Evolutionary conservation across 1,140 invertebrate species (phyloP).

Genomic region (Drosophila biarmipes): DNA sequence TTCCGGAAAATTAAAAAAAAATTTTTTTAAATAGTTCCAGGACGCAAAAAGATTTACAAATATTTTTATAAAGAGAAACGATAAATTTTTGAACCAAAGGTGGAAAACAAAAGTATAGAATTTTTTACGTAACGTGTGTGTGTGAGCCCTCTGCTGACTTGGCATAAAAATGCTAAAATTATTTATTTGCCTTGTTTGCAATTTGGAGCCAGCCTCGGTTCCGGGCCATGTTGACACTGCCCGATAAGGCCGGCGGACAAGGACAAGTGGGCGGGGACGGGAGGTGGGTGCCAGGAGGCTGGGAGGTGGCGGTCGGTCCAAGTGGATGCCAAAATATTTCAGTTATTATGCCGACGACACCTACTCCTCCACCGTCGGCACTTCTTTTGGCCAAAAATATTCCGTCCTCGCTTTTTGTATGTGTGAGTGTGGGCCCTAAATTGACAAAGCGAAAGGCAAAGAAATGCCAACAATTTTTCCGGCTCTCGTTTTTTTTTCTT

Average conservation of each 20-base stretch:
- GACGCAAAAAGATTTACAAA: no score
- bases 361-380: conserved; percentile 8
- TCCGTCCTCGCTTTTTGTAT: conserved; percentile 17
- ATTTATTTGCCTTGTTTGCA: conserved; percentile 83
- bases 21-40: no score
- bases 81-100: background rate
- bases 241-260: conserved; percentile 58
- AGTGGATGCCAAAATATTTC: conserved; percentile 77
- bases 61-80: no score
- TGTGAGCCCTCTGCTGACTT: conserved; percentile 60
- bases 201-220: conserved; percentile 55
- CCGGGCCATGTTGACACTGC: conserved; percentile 65
- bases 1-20: no score
- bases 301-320: background rate
- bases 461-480: conserved; percentile 42
- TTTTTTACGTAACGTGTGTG: conserved; percentile 5
- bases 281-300: background rate
- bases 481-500: background rate
- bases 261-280: conserved; percentile 15
- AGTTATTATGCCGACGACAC: conserved; percentile 73
- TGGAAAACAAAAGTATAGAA: background rate
- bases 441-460: conserved; percentile 43
- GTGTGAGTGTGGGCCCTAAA: conserved; percentile 17
- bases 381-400: conserved; percentile 35
- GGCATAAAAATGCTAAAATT: conserved; percentile 82